Evolutionary conservation across 2,888 invertebrate species (phyloP).

Genomic region (Tillus elongatus): DNA sequence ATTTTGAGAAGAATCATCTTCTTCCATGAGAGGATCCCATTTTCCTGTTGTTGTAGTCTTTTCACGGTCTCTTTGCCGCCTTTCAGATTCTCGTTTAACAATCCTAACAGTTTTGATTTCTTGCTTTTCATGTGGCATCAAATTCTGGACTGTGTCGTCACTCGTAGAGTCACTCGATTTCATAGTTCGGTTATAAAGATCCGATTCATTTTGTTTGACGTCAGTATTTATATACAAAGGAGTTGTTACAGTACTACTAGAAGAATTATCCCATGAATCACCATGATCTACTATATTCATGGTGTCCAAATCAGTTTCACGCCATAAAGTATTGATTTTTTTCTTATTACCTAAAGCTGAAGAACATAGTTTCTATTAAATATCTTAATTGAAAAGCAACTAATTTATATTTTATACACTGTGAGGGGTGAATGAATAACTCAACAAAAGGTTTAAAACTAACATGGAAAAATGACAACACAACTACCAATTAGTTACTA

Average conservation of each 20-base stretch:
- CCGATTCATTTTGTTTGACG: conserved; percentile 28
- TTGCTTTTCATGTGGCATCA: conserved; percentile 60
- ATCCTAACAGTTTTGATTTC: conserved; percentile 90
- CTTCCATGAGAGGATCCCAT: conserved; percentile 40
- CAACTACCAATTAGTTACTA: no score
- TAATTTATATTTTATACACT: no score
- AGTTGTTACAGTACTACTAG: conserved; percentile 41
- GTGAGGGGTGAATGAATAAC: no score
- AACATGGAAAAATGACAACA: no score
- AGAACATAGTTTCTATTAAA: no score
- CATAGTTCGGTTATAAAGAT: conserved; percentile 53
- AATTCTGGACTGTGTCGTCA: conserved; percentile 29
- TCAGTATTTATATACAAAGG: conserved; percentile 66
- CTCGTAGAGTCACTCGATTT: conserved; percentile 39
- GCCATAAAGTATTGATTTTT: conserved; percentile 63
- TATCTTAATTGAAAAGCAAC: no score
- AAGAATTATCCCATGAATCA: conserved; percentile 41
- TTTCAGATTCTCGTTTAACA: conserved; percentile 84
- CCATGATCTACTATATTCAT: conserved; percentile 68
- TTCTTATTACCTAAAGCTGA: conserved; percentile 41
- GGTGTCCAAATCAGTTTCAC: conserved; percentile 84
- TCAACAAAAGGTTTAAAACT: no score
- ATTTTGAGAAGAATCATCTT: conserved; percentile 35
- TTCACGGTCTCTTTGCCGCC: conserved; percentile 72
- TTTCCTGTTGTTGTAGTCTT: conserved; percentile 42